Base-by-base conservation (phyloP, 1,140 invertebrate species). In the Marisa cornuarietis region DNA sequence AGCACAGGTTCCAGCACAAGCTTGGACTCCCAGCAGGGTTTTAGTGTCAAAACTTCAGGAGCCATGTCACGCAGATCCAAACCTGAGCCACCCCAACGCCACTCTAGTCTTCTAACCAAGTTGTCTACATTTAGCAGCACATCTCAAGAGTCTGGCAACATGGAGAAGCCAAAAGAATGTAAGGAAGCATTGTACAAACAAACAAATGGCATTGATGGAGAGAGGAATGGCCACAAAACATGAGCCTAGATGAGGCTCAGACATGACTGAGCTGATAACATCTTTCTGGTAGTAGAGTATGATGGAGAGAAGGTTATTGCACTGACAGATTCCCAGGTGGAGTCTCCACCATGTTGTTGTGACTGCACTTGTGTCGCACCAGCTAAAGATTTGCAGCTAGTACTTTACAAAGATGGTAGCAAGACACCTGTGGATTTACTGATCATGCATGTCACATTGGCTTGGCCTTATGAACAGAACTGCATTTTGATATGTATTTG, bases 1-100 rank as follows among this genome's bases (percentile, higher is more conserved):
- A 85, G 83, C 79, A 85, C 79, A 20, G 83, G 80, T 22, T 84
- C 83, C n/a, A 80, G 73, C 78, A 79, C 81, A 42, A 82, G 80
- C 62, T 76, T 83, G 75, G 80, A 81, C 42, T 85, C 83, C 26
- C 83, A 85, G 78, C 73, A 81, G 26, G 78, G 79, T 42, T 54
- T 71, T 42, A 42, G 31, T 42, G 31, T 2, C 31, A 42, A 42
- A 0, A 72, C 68, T 20, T 22, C 51, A 68, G 62, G 52, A 58
- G 24, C 22, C 42, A 63, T 3, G 24, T n/a, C 61, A 26, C 22
- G 51, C 22, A 31, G 62, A 20, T 58, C 81, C 22, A 82, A 76
- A 54, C 83, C 83, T 51, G 66, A 77, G 13, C 83, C 83, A 20
- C 83, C 83, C 2, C 78, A 81, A 62, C 78, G 82, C 52, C 68